Conservation (phyloP, 2,113 vertebrate species). For the Hepsetus odoe region DNA sequence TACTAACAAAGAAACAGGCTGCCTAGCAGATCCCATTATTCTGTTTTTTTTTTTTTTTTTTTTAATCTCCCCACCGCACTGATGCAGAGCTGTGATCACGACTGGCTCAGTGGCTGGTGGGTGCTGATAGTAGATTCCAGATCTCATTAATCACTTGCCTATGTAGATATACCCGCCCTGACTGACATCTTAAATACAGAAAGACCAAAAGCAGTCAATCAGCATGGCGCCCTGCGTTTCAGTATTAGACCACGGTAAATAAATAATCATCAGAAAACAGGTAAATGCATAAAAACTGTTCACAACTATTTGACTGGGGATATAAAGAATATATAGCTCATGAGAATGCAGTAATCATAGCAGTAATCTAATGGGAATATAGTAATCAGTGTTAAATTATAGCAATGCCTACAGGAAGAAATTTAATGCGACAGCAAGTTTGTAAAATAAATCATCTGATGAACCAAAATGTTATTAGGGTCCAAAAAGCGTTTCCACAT, state of each 20-base stretch:
- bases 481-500: too few species aligned
- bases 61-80: neutral
- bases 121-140: neutral
- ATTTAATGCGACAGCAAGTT: too few species aligned
- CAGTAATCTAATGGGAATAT: too few species aligned
- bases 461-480: too few species aligned
- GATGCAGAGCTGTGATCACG: neutral
- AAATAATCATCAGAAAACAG: neutral
- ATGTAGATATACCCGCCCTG: neutral
- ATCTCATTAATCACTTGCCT: conserved; percentile 4
- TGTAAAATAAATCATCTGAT: too few species aligned
- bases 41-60: neutral
- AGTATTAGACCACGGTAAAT: neutral
- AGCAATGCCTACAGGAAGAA: too few species aligned
- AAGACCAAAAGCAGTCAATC: conserved; percentile 14
- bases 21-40: conserved; percentile 20
- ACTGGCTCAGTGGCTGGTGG: neutral
- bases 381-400: too few species aligned
- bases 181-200: conserved; percentile 1
- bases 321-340: too few species aligned
- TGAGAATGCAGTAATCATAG: too few species aligned
- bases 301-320: neutral
- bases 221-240: neutral
- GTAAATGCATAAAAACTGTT: neutral
- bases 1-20: conserved; percentile 23